Percentiles rank a stretch among this genome's conserved stretches.
phyloP scores from a whole-genome alignment of 2,797 vertebrate species.

The Danio jaintianensis region DNA sequence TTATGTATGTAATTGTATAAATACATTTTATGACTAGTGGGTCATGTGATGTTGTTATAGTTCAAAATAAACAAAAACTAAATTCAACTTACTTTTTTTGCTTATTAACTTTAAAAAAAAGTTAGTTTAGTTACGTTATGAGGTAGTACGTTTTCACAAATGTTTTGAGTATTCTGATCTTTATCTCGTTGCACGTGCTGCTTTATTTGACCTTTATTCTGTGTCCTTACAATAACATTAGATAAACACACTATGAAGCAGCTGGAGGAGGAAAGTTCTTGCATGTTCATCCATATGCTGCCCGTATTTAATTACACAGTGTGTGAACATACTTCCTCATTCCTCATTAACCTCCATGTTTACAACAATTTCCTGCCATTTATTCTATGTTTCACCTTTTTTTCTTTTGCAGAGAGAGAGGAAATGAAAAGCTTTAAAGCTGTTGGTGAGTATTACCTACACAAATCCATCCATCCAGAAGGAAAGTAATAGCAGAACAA shows the following conservation, averaged over 20 bases:
- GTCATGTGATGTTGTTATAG: no score
- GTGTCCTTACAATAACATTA: not conserved
- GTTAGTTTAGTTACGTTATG: no score
- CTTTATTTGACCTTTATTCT: slow-evolving; percentile 6
- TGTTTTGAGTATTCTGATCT: no score
- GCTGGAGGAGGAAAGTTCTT: slow-evolving; percentile 12
- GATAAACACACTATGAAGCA: not conserved
- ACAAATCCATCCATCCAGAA: slow-evolving; percentile 11
- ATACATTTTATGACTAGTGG: no score
- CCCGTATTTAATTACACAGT: slow-evolving; percentile 51
- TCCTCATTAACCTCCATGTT: slow-evolving; percentile 38
- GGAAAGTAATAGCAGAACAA: slow-evolving; percentile 39
- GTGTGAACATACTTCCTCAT: slow-evolving; percentile 35
- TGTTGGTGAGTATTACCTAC: slow-evolving; percentile 42
- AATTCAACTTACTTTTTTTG: no score
- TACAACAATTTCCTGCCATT: slow-evolving; percentile 57
- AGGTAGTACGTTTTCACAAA: no score
- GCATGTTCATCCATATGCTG: slow-evolving; percentile 31
- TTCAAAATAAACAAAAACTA: no score
- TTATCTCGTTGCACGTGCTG: no score
- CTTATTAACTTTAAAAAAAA: no score
- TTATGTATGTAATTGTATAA: no score
- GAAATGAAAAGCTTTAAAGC: slow-evolving; percentile 45
- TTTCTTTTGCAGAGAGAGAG: slow-evolving; percentile 17
- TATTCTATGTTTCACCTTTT: slow-evolving; percentile 22